Percentiles rank a stretch among this genome's conserved stretches.
phyloP scores from a whole-genome alignment of 1,140 invertebrate species.

The Drosophila kohkoa region DNA sequence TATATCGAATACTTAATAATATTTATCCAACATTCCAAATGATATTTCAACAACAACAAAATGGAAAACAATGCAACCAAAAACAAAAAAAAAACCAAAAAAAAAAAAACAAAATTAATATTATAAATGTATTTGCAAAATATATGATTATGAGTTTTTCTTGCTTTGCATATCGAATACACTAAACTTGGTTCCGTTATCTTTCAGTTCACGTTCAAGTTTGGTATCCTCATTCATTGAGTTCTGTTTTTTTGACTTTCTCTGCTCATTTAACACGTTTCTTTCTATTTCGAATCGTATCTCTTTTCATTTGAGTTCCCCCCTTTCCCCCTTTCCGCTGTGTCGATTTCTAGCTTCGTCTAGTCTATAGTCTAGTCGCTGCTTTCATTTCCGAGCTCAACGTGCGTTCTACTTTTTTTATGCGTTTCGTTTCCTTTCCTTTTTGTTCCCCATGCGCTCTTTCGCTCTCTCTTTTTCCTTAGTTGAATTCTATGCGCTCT shows the following conservation, averaged over 20 bases:
- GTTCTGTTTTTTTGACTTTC: slow-evolving; percentile 1
- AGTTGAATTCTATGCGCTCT: slow-evolving; percentile 8
- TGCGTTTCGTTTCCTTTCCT: slow-evolving; percentile 2
- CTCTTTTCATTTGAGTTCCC: slow-evolving; percentile 20
- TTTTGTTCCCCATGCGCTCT: background rate
- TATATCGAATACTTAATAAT: slow-evolving; percentile 81
- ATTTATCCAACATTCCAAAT: slow-evolving; percentile 82
- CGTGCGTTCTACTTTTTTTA: background rate
- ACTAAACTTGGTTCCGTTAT: slow-evolving; percentile 56
- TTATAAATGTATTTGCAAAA: slow-evolving; percentile 83
- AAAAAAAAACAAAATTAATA: slow-evolving; percentile 72
- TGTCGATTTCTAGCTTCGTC: slow-evolving; percentile 15
- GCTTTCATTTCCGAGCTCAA: slow-evolving; percentile 12
- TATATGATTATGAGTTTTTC: slow-evolving; percentile 82
- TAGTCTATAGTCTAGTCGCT: slow-evolving; percentile 6
- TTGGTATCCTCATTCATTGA: background rate
- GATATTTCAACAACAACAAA: slow-evolving; percentile 73
- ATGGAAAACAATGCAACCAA: slow-evolving; percentile 65
- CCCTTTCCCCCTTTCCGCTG: background rate
- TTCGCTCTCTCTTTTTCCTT: slow-evolving; percentile 11
- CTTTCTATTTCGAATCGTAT: slow-evolving; percentile 24
- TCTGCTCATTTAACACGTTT: slow-evolving; percentile 7
- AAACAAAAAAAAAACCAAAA: slow-evolving; percentile 44
- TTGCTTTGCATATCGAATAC: slow-evolving; percentile 78
- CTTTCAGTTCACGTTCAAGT: slow-evolving; percentile 20